These are phyloP conservation scores for Pelmatolapia mariae DNA, from an alignment of 2,113 vertebrate species.

Conservation along the genomic window DNA sequence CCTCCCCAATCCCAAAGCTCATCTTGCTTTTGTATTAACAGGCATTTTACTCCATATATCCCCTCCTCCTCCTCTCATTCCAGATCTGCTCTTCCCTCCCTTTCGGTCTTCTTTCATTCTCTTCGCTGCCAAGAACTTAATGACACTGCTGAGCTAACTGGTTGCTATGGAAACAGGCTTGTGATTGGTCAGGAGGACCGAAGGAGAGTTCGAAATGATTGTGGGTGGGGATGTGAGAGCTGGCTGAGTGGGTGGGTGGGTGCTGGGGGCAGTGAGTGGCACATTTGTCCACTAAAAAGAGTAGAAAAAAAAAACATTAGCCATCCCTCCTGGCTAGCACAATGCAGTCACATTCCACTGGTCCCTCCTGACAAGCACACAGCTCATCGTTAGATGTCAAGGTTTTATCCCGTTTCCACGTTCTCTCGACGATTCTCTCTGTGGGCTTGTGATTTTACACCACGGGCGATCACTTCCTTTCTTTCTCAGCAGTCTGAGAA, in stretches of 20 bases:
- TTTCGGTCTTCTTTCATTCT: slow-evolving; percentile 55
- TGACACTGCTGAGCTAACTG: slow-evolving; percentile 63
- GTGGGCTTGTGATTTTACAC: neutral
- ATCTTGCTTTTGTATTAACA: slow-evolving; percentile 11
- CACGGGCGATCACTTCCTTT: neutral
- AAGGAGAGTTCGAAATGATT: slow-evolving; percentile 46
- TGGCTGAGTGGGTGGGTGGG: slow-evolving; percentile 1
- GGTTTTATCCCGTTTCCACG: neutral
- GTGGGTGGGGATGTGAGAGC: slow-evolving; percentile 27
- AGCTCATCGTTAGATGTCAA: neutral
- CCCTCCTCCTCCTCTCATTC: neutral
- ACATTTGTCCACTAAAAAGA: neutral
- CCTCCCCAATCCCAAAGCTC: neutral
- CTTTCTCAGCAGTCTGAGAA: neutral
- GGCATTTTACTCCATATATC: slow-evolving; percentile 16
- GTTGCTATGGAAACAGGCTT: slow-evolving; percentile 65
- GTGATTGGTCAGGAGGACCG: slow-evolving; percentile 59
- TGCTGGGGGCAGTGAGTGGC: slow-evolving; percentile 1
- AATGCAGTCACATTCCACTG: slow-evolving; percentile 23
- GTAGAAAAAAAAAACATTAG: neutral
- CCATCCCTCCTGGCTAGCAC: neutral
- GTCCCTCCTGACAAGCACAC: neutral
- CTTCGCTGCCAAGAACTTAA: slow-evolving; percentile 64
- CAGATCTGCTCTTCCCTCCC: slow-evolving; percentile 10
- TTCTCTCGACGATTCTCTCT: neutral